Conservation (phyloP, 2,797 vertebrate genomes). For the Phataginus tricuspis region DNA sequence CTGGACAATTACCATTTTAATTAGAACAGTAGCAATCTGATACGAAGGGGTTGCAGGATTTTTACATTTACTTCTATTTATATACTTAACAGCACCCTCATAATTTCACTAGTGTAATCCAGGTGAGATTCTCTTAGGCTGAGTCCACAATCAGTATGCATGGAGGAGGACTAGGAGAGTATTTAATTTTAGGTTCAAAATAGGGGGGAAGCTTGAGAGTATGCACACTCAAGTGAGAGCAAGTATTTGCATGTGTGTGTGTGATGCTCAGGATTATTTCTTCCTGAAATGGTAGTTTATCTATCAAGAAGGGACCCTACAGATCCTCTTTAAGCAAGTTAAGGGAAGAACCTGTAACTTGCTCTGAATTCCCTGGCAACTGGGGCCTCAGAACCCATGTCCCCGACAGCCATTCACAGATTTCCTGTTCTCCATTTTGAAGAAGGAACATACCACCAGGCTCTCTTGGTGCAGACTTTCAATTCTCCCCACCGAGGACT, state of each 20-base stretch:
- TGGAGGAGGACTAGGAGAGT: not conserved
- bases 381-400: rapidly evolving
- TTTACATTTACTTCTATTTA: not conserved
- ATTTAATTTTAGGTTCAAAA: not conserved
- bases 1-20: not conserved
- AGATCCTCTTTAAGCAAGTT: not conserved
- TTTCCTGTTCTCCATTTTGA: not conserved
- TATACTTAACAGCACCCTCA: not conserved
- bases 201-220: not conserved
- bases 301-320: not conserved
- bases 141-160: not conserved
- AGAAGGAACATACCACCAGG: too few species aligned
- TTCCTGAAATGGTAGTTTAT: not conserved
- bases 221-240: rapidly evolving
- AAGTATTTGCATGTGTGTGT: rapidly evolving
- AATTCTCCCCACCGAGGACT: not conserved
- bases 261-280: rapidly evolving
- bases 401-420: not conserved
- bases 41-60: not conserved
- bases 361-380: not conserved
- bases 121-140: not conserved
- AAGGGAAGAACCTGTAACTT: rapidly evolving
- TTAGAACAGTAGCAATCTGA: not conserved
- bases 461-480: not conserved
- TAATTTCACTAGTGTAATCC: not conserved